Evolutionary conservation across 1,140 invertebrate species (phyloP).

Genomic region (Stegodyphus mimosarum): DNA sequence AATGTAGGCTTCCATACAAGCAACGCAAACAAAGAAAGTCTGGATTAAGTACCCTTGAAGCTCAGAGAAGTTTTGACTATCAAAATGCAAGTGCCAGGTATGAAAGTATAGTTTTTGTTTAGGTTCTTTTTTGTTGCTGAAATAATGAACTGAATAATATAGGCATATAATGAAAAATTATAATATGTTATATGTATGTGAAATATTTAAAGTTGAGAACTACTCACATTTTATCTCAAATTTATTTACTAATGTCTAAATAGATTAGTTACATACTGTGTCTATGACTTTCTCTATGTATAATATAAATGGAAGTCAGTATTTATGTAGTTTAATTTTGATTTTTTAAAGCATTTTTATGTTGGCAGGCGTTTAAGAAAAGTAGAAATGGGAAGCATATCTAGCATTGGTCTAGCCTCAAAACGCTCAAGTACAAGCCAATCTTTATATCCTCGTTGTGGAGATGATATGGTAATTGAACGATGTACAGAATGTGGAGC

Average conservation of each 20-base stretch:
- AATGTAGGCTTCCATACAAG: conserved; percentile 67
- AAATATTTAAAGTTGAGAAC: too few relatives aligned
- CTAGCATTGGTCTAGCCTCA: conserved; percentile 1
- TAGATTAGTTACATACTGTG: too few relatives aligned
- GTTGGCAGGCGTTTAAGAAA: conserved; percentile 36
- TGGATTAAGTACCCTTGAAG: conserved; percentile 68
- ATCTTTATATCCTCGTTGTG: conserved; percentile 31
- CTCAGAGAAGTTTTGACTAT: conserved; percentile 65
- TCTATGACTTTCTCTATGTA: too few relatives aligned
- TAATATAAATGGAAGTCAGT: too few relatives aligned
- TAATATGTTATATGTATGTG: too few relatives aligned
- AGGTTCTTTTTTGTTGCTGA: too few relatives aligned
- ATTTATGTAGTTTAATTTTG: too few relatives aligned
- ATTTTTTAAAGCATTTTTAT: neutral
- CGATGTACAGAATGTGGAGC: conserved; percentile 71
- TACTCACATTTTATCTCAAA: too few relatives aligned
- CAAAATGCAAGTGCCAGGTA: conserved; percentile 50
- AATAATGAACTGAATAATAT: too few relatives aligned
- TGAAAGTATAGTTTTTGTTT: too few relatives aligned
- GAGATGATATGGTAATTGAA: conserved; percentile 62
- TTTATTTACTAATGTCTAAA: too few relatives aligned
- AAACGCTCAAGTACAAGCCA: conserved; percentile 54
- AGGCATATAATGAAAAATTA: too few relatives aligned
- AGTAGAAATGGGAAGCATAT: conserved; percentile 32
- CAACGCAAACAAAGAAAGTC: conserved; percentile 68